A percentile compares a stretch with the other conserved stretches of the same genome.
These are phyloP conservation scores for Callyntrura guangdongensis DNA, from an alignment of 2,888 invertebrate species.

Conservation along the genomic window DNA sequence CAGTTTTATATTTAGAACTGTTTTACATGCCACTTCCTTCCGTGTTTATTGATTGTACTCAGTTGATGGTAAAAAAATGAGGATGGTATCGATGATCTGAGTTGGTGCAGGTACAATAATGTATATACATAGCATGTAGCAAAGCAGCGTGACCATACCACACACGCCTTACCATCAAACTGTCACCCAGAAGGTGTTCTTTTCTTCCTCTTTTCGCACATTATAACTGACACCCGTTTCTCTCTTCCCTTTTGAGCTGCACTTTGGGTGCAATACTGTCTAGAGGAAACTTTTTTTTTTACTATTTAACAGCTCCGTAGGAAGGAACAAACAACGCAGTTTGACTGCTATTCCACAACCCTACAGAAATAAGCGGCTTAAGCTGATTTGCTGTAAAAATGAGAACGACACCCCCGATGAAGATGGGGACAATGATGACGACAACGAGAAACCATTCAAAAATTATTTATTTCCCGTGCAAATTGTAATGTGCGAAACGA, in stretches of 20 bases:
- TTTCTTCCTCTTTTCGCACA: too few relatives aligned
- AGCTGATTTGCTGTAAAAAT: not conserved
- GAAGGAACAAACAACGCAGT: too few relatives aligned
- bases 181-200: constrained; percentile 30
- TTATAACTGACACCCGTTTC: too few relatives aligned
- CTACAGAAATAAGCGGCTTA: constrained; percentile 17
- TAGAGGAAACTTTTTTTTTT: too few relatives aligned
- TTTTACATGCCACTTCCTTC: not conserved
- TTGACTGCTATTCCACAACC: not conserved
- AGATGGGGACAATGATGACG: not conserved
- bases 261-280: too few relatives aligned
- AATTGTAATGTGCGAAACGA: constrained; percentile 27
- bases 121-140: too few relatives aligned
- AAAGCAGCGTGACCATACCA: not conserved
- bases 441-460: constrained; percentile 28
- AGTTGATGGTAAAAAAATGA: not conserved
- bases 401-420: not conserved
- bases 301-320: too few relatives aligned
- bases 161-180: constrained; percentile 37
- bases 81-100: not conserved
- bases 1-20: not conserved
- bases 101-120: not conserved
- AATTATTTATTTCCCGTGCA: constrained; percentile 15
- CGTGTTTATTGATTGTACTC: not conserved
- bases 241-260: too few relatives aligned